Percentiles rank a stretch among this genome's conserved stretches.
Conservation (phyloP, 1,140 invertebrate species). For the Elymnias hypermnestra region DNA sequence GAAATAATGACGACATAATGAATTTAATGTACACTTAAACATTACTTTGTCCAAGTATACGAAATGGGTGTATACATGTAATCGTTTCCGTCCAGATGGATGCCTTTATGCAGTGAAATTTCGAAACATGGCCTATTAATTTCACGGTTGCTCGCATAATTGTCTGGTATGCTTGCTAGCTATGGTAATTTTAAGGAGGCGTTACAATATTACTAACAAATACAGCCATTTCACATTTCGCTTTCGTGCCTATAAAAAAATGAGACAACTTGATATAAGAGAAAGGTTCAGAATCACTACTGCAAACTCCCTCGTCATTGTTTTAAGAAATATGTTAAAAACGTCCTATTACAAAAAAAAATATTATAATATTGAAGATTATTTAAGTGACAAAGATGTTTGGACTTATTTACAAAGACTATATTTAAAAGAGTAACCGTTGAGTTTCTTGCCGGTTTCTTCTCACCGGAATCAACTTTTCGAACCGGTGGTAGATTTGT, state of each 20-base stretch:
- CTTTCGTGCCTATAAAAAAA: neutral
- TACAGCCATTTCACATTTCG: neutral
- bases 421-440: too few species aligned
- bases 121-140: slow-evolving; percentile 55
- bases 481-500: too few species aligned
- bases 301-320: too few species aligned
- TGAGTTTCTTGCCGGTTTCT: too few species aligned
- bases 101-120: slow-evolving; percentile 43
- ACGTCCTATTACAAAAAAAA: too few species aligned
- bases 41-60: slow-evolving; percentile 18
- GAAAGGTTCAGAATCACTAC: too few species aligned
- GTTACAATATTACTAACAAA: slow-evolving; percentile 11
- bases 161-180: slow-evolving; percentile 24
- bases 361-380: too few species aligned
- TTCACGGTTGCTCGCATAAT: slow-evolving; percentile 49
- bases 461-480: too few species aligned
- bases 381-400: too few species aligned
- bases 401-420: too few species aligned
- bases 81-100: slow-evolving; percentile 53
- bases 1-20: slow-evolving; percentile 17
- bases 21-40: slow-evolving; percentile 18
- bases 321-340: too few species aligned
- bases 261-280: too few species aligned
- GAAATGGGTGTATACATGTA: slow-evolving; percentile 43
- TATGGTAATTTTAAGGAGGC: slow-evolving; percentile 23